Base-by-base conservation (phyloP, 1,140 invertebrate genomes). In the Leptinotarsa texana region DNA sequence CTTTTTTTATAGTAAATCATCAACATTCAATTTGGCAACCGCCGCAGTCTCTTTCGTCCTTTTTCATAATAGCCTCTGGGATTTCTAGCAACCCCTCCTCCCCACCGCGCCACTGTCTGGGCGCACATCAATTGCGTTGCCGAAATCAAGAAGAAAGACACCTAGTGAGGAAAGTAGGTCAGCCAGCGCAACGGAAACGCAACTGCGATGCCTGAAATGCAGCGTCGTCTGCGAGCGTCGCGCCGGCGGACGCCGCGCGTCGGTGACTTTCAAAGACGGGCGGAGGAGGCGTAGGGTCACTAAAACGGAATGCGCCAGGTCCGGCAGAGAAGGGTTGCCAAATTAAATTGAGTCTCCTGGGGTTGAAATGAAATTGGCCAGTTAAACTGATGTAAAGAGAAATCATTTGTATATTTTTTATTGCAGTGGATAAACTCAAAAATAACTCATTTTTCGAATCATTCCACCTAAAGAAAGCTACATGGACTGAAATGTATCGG, bases 161-260 rank as follows among this genome's bases (percentile, higher is more conserved):
- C 51, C 51, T 57, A 57, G 51, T 57, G 15, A 68, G 66, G 33
- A 68, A 68, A 68, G 66, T 68, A 47, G 66, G 66, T 68, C 66
- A 68, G 66, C 42, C n/a, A 42, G 66, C 33, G 66, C 66, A 68
- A 47, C 66, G 66, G 66, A 68, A 68, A 68, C 66, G 66, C 66
- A 68, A 68, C 42, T n/a, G 51, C 51, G 42, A 68, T 18, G 66
- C 42, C 42, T 68, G 66, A 68, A 57, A 57, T 47, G 66, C 17
- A 18, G 66, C 66, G 66, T 13, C 51, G 51, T 17, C 51, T 57
- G 51, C 51, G 51, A 57, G 51, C 51, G 51, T 17, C 27, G 27
- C 27, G 27, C 6, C 51, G 51, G 51, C 51, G 13, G 51, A 17
- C 15, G 15, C 51, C 1, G 63, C 27, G 21, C 27, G 63, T 66